Percentiles rank a stretch among this genome's conserved stretches.
phyloP scores from a whole-genome alignment of 2,113 vertebrate species.

The Lucifuga dentata region DNA sequence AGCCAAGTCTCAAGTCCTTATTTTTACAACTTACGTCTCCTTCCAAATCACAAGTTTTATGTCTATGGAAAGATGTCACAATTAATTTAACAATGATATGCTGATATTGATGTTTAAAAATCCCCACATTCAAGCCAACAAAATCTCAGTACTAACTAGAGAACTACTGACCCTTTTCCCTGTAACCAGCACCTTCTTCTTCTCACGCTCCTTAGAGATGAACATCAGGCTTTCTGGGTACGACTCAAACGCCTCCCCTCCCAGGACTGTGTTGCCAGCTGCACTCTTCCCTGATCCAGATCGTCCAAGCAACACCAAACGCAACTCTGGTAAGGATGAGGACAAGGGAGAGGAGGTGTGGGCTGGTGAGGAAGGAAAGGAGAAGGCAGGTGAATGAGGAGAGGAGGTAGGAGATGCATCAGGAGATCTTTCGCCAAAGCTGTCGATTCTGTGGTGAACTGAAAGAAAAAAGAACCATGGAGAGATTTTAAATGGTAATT shows the following conservation, averaged over 20 bases:
- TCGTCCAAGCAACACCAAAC: slow-evolving; percentile 79
- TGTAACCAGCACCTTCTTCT: slow-evolving; percentile 63
- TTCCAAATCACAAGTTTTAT: too few relatives aligned
- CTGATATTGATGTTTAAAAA: too few relatives aligned
- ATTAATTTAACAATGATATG: too few relatives aligned
- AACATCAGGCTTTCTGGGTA: slow-evolving; percentile 29
- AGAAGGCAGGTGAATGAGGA: slow-evolving; percentile 23
- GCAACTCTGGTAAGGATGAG: slow-evolving; percentile 65
- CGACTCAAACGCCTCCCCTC: slow-evolving; percentile 64
- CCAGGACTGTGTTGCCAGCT: slow-evolving; percentile 79
- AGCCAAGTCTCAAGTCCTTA: too few relatives aligned
- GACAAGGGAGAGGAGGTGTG: slow-evolving; percentile 7
- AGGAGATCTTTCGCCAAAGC: slow-evolving; percentile 47
- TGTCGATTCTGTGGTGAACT: slow-evolving; percentile 75
- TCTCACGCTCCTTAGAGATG: slow-evolving; percentile 72
- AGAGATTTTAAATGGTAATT: background rate
- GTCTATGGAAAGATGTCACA: too few relatives aligned
- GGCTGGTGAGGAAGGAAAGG: background rate
- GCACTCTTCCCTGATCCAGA: slow-evolving; percentile 79
- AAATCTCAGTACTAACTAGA: too few relatives aligned
- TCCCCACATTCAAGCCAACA: too few relatives aligned
- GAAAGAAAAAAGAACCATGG: slow-evolving; percentile 5
- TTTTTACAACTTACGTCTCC: too few relatives aligned
- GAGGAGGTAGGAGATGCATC: slow-evolving; percentile 28
- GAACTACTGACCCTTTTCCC: slow-evolving; percentile 65